phyloP scores from a whole-genome alignment of 2,888 invertebrate species.

The Germaria angustata region DNA sequence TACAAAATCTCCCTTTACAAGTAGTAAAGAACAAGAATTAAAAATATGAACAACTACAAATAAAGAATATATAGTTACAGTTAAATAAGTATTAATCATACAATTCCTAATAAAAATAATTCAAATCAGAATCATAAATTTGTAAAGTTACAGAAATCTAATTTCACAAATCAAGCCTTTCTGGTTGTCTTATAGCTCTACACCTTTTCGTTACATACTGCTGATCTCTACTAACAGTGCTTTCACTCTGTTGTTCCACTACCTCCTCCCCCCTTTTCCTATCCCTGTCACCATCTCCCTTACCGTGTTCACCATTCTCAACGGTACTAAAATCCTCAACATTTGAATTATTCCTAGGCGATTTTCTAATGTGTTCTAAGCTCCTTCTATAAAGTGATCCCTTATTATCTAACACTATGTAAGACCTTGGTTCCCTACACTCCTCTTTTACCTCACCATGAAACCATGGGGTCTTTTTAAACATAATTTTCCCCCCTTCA shows the following conservation, averaged over 20 bases:
- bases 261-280: background rate
- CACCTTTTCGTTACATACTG: background rate
- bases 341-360: no score
- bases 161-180: background rate
- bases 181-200: background rate
- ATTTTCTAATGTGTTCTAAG: no score
- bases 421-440: background rate
- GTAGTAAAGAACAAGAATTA: background rate
- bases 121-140: background rate
- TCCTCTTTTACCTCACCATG: background rate
- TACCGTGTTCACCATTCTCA: no score
- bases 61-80: background rate
- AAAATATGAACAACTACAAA: background rate
- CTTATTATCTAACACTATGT: no score
- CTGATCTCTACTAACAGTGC: background rate
- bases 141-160: background rate
- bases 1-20: background rate
- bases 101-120: no score
- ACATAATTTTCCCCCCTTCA: background rate
- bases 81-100: background rate
- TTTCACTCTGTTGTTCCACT: background rate
- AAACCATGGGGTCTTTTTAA: slow-evolving; percentile 6
- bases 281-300: background rate
- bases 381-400: no score
- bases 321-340: no score